phyloP scores from a whole-genome alignment of 2,888 invertebrate species.

The Actias luna region DNA sequence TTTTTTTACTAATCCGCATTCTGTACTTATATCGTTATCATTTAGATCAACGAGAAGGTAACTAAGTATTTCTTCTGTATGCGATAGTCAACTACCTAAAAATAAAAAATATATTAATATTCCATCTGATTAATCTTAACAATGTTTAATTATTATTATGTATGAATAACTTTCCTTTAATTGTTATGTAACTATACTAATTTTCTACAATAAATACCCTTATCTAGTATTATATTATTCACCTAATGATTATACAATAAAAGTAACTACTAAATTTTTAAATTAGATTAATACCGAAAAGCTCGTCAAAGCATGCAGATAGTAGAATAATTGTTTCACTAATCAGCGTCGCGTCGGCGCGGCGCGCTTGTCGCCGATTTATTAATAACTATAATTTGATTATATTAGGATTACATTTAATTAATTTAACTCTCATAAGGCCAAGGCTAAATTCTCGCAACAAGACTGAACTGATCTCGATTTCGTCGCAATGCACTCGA shows the following conservation, averaged over 20 bases:
- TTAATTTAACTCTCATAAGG: conserved; percentile 80
- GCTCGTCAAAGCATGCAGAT: conserved; percentile 82
- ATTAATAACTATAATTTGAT: conserved; percentile 61
- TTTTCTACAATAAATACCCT: conserved; percentile 80
- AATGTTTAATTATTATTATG: conserved; percentile 74
- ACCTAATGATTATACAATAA: conserved; percentile 79
- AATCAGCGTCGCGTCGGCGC: conserved; percentile 74
- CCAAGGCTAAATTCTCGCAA: conserved; percentile 82
- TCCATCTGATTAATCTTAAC: conserved; percentile 74
- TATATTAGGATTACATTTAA: conserved; percentile 77
- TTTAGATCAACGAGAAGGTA: conserved; percentile 50
- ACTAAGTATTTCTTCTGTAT: conserved; percentile 65
- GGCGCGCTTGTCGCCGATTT: conserved; percentile 67
- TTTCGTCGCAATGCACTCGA: conserved; percentile 23
- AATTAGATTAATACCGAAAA: conserved; percentile 82
- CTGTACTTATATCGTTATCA: conserved; percentile 50
- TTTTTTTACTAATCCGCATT: conserved; percentile 79
- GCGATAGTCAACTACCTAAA: conserved; percentile 80
- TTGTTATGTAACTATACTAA: conserved; percentile 76
- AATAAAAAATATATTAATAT: conserved; percentile 81
- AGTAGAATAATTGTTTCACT: conserved; percentile 76
- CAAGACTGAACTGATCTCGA: conserved; percentile 73
- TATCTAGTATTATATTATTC: conserved; percentile 74
- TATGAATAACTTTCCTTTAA: conserved; percentile 74
- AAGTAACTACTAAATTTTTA: conserved; percentile 77